A percentile compares a stretch with the other conserved stretches of the same genome.
These are phyloP conservation scores for Lonchura striata DNA, from an alignment of 2,113 vertebrate genomes.

Conservation along the genomic window DNA sequence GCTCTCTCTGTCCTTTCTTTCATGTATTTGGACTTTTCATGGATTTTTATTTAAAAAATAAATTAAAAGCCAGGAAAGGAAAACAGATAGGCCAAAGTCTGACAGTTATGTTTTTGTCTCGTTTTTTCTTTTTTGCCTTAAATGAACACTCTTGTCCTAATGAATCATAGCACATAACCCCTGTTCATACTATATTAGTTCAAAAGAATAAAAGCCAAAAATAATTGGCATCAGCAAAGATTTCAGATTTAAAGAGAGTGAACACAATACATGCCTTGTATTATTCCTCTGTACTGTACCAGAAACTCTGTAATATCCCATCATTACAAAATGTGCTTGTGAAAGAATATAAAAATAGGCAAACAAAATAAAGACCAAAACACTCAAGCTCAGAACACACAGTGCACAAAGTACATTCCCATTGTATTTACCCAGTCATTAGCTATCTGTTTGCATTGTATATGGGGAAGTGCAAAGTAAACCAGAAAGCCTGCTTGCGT, in stretches of 20 bases:
- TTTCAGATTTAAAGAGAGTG: slow-evolving; percentile 34
- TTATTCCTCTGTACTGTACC: slow-evolving; percentile 16
- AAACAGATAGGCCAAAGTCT: neutral
- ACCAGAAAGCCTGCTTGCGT: slow-evolving; percentile 39
- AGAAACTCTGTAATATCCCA: slow-evolving; percentile 55
- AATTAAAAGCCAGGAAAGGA: neutral
- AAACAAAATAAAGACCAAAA: slow-evolving; percentile 63
- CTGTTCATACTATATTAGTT: slow-evolving; percentile 12
- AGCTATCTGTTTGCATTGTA: slow-evolving; percentile 52
- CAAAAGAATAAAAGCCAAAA: slow-evolving; percentile 63
- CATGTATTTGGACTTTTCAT: neutral
- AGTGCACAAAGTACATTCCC: slow-evolving; percentile 43
- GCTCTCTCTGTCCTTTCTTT: neutral
- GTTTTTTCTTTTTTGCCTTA: neutral
- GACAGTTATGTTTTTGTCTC: neutral
- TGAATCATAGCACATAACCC: neutral
- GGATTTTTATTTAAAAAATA: neutral
- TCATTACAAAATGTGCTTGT: slow-evolving; percentile 40
- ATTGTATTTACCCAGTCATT: slow-evolving; percentile 60
- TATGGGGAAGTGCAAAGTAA: slow-evolving; percentile 40
- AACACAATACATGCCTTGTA: slow-evolving; percentile 49
- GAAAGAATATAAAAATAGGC: slow-evolving; percentile 61
- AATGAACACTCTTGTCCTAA: neutral
- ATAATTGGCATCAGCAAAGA: slow-evolving; percentile 18
- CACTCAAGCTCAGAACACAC: slow-evolving; percentile 35